Evolutionary conservation across 2,888 invertebrate species (phyloP).

Genomic region (Isoperla grammatica): DNA sequence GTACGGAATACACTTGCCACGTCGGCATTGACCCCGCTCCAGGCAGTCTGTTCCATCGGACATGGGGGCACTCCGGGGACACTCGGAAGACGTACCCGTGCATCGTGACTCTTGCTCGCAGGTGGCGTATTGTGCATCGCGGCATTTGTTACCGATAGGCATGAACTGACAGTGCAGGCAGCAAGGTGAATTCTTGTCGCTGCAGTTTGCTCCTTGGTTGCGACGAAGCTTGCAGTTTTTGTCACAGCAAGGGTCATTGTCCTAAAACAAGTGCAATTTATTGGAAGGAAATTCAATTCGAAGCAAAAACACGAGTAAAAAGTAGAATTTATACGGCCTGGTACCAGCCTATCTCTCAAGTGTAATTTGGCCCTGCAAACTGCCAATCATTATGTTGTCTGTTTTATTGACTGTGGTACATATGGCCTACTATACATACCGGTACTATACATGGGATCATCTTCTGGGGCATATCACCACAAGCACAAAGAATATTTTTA

Average conservation of each 20-base stretch:
- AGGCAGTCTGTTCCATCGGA: conserved; percentile 82
- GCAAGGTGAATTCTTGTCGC: conserved; percentile 95
- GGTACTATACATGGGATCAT: no score
- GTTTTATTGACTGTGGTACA: no score
- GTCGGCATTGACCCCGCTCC: conserved; percentile 83
- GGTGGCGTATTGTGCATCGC: conserved; percentile 85
- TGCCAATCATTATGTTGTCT: no score
- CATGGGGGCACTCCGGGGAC: conserved; percentile 82
- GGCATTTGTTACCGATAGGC: conserved; percentile 74
- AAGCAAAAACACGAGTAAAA: no score
- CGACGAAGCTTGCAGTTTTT: conserved; percentile 83
- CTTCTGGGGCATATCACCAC: no score
- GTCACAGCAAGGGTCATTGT: conserved; percentile 90
- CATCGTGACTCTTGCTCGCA: conserved; percentile 90
- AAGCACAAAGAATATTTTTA: no score
- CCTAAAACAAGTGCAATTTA: conserved; percentile 44
- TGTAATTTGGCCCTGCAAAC: no score
- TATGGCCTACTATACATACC: no score
- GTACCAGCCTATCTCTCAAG: no score
- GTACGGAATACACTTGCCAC: conserved; percentile 89
- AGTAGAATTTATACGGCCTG: no score
- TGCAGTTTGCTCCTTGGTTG: conserved; percentile 83
- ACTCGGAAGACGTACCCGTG: conserved; percentile 74
- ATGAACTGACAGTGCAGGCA: conserved; percentile 89
- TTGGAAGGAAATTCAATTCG: no score